Conservation (phyloP, 1,140 invertebrate species). For the Matsumurasca onukii region DNA sequence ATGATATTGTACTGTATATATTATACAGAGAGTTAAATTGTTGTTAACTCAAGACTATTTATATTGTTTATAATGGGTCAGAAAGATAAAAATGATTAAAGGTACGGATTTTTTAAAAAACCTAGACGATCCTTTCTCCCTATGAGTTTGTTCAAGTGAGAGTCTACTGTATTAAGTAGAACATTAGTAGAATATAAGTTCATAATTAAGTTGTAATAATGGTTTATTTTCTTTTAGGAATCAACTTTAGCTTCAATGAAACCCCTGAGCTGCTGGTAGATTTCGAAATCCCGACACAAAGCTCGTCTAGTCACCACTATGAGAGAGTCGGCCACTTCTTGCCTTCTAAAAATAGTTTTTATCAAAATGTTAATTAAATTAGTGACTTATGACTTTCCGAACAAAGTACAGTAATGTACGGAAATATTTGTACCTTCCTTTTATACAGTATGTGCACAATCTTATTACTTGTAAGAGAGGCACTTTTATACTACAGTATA, state of each 20-base stretch:
- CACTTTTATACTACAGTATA: neutral
- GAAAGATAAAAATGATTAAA: too few species aligned
- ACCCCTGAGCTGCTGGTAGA: constrained; percentile 14
- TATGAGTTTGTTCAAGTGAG: too few species aligned
- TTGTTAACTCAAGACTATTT: too few species aligned
- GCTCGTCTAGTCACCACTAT: neutral
- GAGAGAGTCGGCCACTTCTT: neutral
- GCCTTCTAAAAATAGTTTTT: neutral
- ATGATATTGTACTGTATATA: too few species aligned
- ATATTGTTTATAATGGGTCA: too few species aligned
- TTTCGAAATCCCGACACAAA: neutral
- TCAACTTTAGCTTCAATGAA: constrained; percentile 18
- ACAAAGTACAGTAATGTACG: neutral
- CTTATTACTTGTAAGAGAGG: neutral
- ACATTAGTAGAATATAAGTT: too few species aligned
- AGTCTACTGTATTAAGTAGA: too few species aligned
- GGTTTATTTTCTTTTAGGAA: too few species aligned
- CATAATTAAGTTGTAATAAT: too few species aligned
- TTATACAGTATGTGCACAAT: neutral
- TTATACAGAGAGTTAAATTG: too few species aligned
- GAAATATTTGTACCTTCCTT: neutral
- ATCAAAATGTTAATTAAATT: constrained; percentile 16
- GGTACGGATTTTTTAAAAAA: too few species aligned
- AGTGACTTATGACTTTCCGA: neutral
- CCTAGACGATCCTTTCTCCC: too few species aligned